These are phyloP conservation scores for Odontophorus gujanensis DNA, from an alignment of 2,113 vertebrate genomes.

Conservation along the genomic window DNA sequence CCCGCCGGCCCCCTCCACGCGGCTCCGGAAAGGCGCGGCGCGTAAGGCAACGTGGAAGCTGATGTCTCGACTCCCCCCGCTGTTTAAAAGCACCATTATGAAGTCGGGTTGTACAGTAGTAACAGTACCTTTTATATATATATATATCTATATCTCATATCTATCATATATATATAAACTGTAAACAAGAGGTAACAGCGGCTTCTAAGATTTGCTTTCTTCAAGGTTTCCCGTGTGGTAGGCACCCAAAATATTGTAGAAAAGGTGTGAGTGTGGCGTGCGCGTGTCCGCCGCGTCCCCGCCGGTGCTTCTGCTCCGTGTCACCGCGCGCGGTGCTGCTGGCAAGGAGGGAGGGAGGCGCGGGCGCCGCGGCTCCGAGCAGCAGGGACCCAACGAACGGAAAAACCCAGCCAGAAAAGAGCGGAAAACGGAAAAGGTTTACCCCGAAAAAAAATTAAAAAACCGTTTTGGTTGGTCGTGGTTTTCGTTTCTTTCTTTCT, in stretches of 20 bases:
- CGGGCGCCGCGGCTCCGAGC: conserved; percentile 60
- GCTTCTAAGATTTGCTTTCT: conserved; percentile 87
- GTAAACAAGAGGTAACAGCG: conserved; percentile 97
- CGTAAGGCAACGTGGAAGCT: conserved; percentile 87
- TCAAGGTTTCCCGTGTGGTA: conserved; percentile 88
- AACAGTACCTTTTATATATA: conserved; percentile 90
- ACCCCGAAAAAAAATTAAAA: conserved; percentile 75
- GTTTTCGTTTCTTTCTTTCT: background rate
- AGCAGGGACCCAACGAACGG: conserved; percentile 82
- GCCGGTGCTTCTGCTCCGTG: conserved; percentile 65
- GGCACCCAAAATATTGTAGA: conserved; percentile 89
- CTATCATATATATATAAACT: conserved; percentile 91
- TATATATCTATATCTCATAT: conserved; percentile 79
- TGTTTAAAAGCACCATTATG: conserved; percentile 93
- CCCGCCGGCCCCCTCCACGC: conserved; percentile 52
- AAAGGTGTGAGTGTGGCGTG: conserved; percentile 76
- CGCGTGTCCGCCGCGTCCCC: conserved; percentile 68
- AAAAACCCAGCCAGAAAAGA: conserved; percentile 91
- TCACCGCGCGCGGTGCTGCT: conserved; percentile 81
- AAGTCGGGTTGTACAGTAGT: conserved; percentile 97
- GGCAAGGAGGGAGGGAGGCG: conserved; percentile 63
- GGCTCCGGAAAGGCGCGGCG: conserved; percentile 70
- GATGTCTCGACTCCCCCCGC: conserved; percentile 89
- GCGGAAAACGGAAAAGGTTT: conserved; percentile 86
- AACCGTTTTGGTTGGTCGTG: background rate